Evolutionary conservation across 2,888 invertebrate species (phyloP).

Genomic region (Folsomia manolachei): DNA sequence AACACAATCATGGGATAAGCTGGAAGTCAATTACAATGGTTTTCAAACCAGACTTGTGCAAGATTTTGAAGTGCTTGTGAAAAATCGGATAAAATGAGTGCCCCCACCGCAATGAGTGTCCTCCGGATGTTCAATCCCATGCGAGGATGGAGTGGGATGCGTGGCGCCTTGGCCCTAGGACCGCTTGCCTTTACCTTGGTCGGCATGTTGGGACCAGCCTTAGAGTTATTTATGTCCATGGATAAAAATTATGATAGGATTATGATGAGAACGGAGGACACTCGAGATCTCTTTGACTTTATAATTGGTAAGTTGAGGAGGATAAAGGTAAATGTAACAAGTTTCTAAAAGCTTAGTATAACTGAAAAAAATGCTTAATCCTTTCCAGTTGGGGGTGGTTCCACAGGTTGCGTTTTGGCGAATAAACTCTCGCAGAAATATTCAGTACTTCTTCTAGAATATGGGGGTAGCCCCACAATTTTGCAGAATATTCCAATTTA

Average conservation of each 20-base stretch:
- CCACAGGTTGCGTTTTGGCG: slow-evolving; percentile 35
- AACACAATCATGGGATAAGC: not conserved
- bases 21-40: not conserved
- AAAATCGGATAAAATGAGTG: not conserved
- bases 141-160: not conserved
- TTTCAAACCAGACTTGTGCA: not conserved
- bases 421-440: slow-evolving; percentile 29
- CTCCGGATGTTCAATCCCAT: not conserved
- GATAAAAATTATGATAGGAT: slow-evolving; percentile 36
- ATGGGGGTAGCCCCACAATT: slow-evolving; percentile 24
- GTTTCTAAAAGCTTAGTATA: not conserved
- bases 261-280: slow-evolving; percentile 26
- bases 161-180: not conserved
- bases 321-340: not conserved
- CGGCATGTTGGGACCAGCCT: slow-evolving; percentile 20
- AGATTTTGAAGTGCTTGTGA: not conserved
- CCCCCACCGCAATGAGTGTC: not conserved
- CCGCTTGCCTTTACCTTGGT: slow-evolving; percentile 10
- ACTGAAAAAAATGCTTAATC: not conserved
- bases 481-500: slow-evolving; percentile 32
- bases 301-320: slow-evolving; percentile 32
- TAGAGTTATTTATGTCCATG: slow-evolving; percentile 28
- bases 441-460: slow-evolving; percentile 34
- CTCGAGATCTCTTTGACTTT: slow-evolving; percentile 37
- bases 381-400: slow-evolving; percentile 34